Evolutionary conservation across 2,797 vertebrate species (phyloP).

Genomic region (Oryzias sinensis): DNA sequence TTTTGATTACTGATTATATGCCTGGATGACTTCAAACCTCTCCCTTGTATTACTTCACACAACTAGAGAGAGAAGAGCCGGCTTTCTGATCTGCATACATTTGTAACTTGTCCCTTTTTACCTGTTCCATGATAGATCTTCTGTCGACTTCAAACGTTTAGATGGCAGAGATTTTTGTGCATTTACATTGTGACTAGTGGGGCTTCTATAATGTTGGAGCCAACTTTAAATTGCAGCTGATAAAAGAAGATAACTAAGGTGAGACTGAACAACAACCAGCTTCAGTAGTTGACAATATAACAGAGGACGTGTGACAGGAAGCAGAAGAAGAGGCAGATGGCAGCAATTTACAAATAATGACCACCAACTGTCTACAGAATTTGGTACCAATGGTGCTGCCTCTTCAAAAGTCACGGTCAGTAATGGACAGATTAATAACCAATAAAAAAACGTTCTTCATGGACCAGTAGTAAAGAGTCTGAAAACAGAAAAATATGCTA

Average conservation of each 20-base stretch:
- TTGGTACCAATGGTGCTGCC: too few species aligned
- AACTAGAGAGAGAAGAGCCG: constrained; percentile 23
- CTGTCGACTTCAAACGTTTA: constrained; percentile 14
- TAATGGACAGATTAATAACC: too few species aligned
- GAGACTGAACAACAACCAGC: constrained; percentile 17
- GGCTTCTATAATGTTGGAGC: neutral
- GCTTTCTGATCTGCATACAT: constrained; percentile 13
- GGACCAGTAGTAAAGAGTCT: too few species aligned
- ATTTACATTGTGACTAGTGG: neutral
- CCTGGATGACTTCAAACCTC: constrained; percentile 58
- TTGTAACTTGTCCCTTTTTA: constrained; percentile 18
- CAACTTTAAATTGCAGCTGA: constrained; percentile 2
- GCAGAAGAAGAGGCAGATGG: neutral
- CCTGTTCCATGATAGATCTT: constrained; percentile 5
- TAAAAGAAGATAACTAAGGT: constrained; percentile 23
- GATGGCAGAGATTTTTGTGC: neutral
- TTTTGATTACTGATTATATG: constrained; percentile 67
- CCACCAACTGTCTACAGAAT: neutral
- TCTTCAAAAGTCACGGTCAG: too few species aligned
- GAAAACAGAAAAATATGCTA: too few species aligned
- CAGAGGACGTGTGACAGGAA: constrained; percentile 15
- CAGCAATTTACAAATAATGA: constrained; percentile 17
- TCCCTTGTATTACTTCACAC: constrained; percentile 36
- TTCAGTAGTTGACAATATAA: constrained; percentile 28
- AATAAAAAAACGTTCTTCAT: too few species aligned